These are phyloP conservation scores for Protula sp. DNA, from an alignment of 2,888 invertebrate species.

Conservation along the genomic window DNA sequence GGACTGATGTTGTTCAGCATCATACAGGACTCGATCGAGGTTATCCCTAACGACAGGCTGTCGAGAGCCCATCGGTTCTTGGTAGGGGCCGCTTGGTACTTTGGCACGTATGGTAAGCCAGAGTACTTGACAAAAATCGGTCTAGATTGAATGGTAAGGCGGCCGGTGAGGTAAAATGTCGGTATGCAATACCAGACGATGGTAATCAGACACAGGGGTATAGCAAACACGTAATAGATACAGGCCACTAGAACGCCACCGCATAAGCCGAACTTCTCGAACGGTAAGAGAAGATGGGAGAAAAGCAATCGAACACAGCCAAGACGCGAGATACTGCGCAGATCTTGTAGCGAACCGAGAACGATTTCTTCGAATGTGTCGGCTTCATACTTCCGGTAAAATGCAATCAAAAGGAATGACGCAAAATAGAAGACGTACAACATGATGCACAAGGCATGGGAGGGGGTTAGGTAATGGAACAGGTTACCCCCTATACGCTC, in stretches of 20 bases:
- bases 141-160: constrained; percentile 17
- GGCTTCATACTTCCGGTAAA: constrained; percentile 9
- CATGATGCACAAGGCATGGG: constrained; percentile 12
- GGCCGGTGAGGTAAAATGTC: constrained; percentile 19
- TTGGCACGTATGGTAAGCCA: neutral
- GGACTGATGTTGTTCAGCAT: constrained; percentile 26
- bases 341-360: constrained; percentile 16
- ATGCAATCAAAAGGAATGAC: constrained; percentile 14
- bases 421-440: constrained; percentile 20
- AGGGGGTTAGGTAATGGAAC: constrained; percentile 20
- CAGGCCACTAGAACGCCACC: constrained; percentile 19
- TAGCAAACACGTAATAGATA: constrained; percentile 22
- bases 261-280: constrained; percentile 26
- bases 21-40: constrained; percentile 22
- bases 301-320: constrained; percentile 21
- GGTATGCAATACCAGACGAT: constrained; percentile 24
- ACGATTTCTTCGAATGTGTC: constrained; percentile 16
- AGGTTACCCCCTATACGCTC: constrained; percentile 12
- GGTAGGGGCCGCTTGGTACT: neutral
- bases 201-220: constrained; percentile 19
- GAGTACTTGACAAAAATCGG: constrained; percentile 1
- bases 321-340: constrained; percentile 13
- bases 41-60: constrained; percentile 17
- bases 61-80: neutral
- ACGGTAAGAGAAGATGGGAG: constrained; percentile 23